Base-by-base conservation (phyloP, 1,140 invertebrate species). In the Penaeus japonicus region DNA sequence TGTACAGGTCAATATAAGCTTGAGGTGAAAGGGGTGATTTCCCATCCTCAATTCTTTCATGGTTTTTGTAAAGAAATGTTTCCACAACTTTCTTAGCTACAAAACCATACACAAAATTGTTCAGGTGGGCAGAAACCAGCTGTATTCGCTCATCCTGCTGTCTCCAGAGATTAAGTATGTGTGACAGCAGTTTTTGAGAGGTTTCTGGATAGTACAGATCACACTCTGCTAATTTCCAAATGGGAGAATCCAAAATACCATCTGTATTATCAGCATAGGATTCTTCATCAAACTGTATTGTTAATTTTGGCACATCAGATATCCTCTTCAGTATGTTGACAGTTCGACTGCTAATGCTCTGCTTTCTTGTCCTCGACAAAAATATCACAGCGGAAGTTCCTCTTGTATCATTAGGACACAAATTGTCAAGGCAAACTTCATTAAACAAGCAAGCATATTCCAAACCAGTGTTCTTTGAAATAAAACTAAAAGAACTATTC, bases 321-420 rank as follows among this genome's bases (percentile, higher is more conserved):
- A 53, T n/a, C 7, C 18, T 65, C 30, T 12, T 47, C 15, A 84
- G 18, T 27, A 89, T 47, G 10, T 47, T 47, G 24, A 17, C 39
- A 7, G 20, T 32, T 77, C 53, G 84, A n/a, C 70, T 47, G 70
- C 7, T 79, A 32, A 35, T 47, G 62, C n/a, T 84, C 15, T 27
- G 54, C 73, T 70, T 79, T 7, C 27, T 32, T 65, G 17, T 27
- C 39, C 54, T 7, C 2, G 47, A 35, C 20, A 89, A 79, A 53
- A 86, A 86, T 53, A 89, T 17, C 5, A 89, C n/a, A 32, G 75
- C 27, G 32, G 89, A 85, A 47, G 83, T 78, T 35, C 89, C 78
- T 22, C 4, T 77, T 12, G 59, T 17, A 2, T 83, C 65, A 18
- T 55, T 53, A 39, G 53, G 0, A 10, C 65, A 35, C 4, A 84